These are phyloP conservation scores for Drosophila maculinotata DNA, from an alignment of 2,888 invertebrate genomes.

Conservation along the genomic window DNA sequence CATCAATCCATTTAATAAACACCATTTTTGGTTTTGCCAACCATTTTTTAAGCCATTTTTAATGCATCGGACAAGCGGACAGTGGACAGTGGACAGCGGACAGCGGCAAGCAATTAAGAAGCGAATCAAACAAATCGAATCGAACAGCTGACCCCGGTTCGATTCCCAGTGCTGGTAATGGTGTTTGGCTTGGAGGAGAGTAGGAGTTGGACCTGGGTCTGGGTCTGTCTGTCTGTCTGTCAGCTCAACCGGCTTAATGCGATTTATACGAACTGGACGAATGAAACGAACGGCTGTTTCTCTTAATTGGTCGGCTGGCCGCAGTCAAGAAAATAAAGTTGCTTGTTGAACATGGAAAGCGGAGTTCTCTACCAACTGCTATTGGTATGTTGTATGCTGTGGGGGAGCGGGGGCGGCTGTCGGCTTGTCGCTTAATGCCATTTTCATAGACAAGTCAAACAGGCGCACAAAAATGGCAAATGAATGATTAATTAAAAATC, in stretches of 20 bases:
- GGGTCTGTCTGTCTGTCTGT: slow-evolving; percentile 25
- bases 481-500: slow-evolving; percentile 73
- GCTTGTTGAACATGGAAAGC: slow-evolving; percentile 57
- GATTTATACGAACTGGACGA: slow-evolving; percentile 76
- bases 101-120: slow-evolving; percentile 63
- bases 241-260: slow-evolving; percentile 71
- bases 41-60: slow-evolving; percentile 78
- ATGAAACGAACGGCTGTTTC: slow-evolving; percentile 48
- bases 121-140: slow-evolving; percentile 73
- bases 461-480: slow-evolving; percentile 53
- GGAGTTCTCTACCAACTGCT: slow-evolving; percentile 24
- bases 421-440: slow-evolving; percentile 70
- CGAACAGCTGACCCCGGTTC: slow-evolving; percentile 62
- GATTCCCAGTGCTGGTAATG: not conserved
- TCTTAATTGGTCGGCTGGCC: slow-evolving; percentile 78
- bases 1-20: slow-evolving; percentile 82
- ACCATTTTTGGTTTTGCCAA: slow-evolving; percentile 83
- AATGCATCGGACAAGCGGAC: slow-evolving; percentile 59
- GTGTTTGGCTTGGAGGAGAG: not conserved
- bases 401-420: not conserved
- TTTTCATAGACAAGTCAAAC: slow-evolving; percentile 81
- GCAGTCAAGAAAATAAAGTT: slow-evolving; percentile 76
- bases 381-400: not conserved
- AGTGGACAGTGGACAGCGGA: slow-evolving; percentile 22
- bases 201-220: not conserved